Base-by-base conservation (phyloP, 2,888 invertebrate genomes). In the Rhagophthalmus giganteus region DNA sequence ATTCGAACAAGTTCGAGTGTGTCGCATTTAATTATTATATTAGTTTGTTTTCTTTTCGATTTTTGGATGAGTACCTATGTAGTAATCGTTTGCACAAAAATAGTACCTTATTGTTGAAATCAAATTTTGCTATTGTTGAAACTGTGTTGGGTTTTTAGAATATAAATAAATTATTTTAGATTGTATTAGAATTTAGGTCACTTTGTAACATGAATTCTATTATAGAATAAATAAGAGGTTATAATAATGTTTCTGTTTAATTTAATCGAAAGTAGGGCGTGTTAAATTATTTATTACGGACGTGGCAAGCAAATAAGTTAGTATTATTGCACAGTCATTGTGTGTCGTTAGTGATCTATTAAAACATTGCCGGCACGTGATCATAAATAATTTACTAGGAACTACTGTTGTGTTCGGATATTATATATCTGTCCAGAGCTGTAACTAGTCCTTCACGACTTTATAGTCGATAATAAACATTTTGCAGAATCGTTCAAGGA, bases 81-180 rank as follows among this genome's bases (percentile, higher is more conserved):
- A 15, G 16, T 10, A 12, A 11, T 32, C 7, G 10, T n/a, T 9
- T 24, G 30, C 30, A 30, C 16, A 15, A 20, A 27, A 15, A 16
- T 28, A 45, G 45, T 45, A 45, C 45, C 46, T 46, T 38, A 39
- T 32, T 46, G 38, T 44, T 44, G 14, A 38, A 38, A 30, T 38
- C 32, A 26, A 46, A 45, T 32, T 46, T 28, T 38, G 24, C 31
- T n/a, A n/a, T n/a, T 46, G 38, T 46, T 46, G 15, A 39, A 12
- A 16, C 7, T 46, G 9, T 46, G 35, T 46, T 38, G 46, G 26
- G 14, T 12, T 35, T 32, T 46, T 38, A 38, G 38, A 27, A 32
- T 16, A n/a, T n/a, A n/a, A 46, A 31, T 5, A 41, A 41, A 16
- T 32, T 32, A 41, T 41, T 32, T 31, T 45, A 45, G 45, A 9